phyloP scores from a whole-genome alignment of 92 coral and sea anemone genomes.

The Phenganax stokvisi region DNA sequence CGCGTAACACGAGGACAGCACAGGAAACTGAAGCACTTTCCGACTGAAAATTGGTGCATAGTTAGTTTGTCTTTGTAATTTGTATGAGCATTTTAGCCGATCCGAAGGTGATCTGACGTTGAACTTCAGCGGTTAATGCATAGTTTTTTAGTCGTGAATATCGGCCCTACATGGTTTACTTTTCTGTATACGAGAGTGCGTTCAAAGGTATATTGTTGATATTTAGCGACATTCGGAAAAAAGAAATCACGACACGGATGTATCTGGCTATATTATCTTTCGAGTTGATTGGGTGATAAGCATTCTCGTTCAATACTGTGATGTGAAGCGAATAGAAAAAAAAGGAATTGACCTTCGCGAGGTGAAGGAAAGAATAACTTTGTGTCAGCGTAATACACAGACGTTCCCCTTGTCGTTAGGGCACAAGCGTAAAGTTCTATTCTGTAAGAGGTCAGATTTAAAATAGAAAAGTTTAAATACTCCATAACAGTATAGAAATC shows the following conservation, averaged over 20 bases:
- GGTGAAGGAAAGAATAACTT: constrained; percentile 1
- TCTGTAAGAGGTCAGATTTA: constrained; percentile 46
- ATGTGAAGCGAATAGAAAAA: constrained; percentile 34
- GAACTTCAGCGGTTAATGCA: not conserved
- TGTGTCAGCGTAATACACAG: not conserved
- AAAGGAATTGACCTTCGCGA: constrained; percentile 40
- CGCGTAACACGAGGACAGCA: no score
- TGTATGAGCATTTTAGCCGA: not conserved
- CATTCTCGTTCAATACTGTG: constrained; percentile 39
- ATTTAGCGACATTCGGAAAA: constrained; percentile 45
- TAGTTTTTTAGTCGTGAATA: not conserved
- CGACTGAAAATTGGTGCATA: not conserved
- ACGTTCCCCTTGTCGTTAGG: not conserved
- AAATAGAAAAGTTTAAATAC: not conserved
- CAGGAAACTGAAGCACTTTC: not conserved
- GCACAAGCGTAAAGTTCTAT: constrained; percentile 27
- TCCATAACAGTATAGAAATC: no score
- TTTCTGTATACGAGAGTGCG: constrained; percentile 22
- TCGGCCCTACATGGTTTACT: not conserved
- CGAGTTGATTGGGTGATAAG: constrained; percentile 47
- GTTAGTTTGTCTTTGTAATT: not conserved
- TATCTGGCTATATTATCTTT: constrained; percentile 42
- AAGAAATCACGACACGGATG: constrained; percentile 41
- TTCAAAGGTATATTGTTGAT: constrained; percentile 37
- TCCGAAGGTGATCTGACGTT: not conserved